A percentile compares a stretch with the other conserved stretches of the same genome.
phyloP scores from a whole-genome alignment of 2,888 invertebrate genomes.

The Tortricodes alternella region DNA sequence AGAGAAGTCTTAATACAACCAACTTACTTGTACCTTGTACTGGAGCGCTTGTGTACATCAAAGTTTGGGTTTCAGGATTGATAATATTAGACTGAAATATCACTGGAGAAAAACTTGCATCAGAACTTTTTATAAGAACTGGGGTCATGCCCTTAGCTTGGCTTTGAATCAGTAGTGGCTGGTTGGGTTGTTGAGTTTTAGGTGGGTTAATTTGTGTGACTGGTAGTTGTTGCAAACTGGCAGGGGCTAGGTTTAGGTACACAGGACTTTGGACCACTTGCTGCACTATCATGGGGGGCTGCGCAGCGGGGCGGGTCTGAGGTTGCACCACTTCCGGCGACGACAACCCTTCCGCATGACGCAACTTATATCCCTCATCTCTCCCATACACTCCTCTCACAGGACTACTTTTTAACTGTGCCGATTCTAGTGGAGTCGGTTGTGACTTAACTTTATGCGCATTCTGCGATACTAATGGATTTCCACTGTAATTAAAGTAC shows the following conservation, averaged over 20 bases:
- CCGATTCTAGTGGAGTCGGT: conserved; percentile 40
- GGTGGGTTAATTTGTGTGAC: conserved; percentile 48
- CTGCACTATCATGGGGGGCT: conserved; percentile 67
- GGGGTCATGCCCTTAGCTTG: conserved; percentile 66
- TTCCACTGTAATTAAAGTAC: conserved; percentile 56
- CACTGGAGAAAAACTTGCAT: conserved; percentile 81
- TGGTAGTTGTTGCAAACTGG: conserved; percentile 59
- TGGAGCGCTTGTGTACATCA: conserved; percentile 76
- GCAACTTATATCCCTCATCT: conserved; percentile 62
- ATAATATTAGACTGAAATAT: conserved; percentile 86
- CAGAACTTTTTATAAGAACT: conserved; percentile 67
- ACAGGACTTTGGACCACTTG: conserved; percentile 71
- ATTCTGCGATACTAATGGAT: conserved; percentile 71
- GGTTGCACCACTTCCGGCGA: conserved; percentile 62
- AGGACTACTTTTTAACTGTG: conserved; percentile 55
- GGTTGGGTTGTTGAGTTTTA: conserved; percentile 51
- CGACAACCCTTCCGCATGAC: conserved; percentile 45
- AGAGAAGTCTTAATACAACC: too few species aligned
- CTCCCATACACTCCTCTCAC: conserved; percentile 56
- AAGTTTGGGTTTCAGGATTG: conserved; percentile 74
- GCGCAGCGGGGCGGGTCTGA: conserved; percentile 48
- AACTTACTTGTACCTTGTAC: conserved; percentile 59
- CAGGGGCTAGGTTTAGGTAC: conserved; percentile 68
- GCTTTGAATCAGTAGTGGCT: conserved; percentile 66
- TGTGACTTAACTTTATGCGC: conserved; percentile 51